Evolutionary conservation across 2,888 invertebrate genomes (phyloP), one percentile per base, ranked within the genome.

Genomic region (Tachina grossa): DNA sequence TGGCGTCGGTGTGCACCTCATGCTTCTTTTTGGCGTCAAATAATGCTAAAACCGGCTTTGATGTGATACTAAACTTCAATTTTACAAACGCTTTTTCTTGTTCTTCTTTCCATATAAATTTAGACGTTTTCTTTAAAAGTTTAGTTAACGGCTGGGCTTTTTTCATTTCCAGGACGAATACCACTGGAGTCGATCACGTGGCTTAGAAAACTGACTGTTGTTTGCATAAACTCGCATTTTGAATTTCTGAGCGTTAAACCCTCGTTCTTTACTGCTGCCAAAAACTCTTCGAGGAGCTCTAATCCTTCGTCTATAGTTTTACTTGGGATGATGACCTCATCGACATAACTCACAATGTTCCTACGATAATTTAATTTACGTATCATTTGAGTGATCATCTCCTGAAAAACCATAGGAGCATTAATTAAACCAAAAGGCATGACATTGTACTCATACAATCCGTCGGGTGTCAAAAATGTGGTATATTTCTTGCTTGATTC

Each of bases 351-450:
- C 9, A 84, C 72, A 4, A 83, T 39, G n/a, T 57, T 71, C 11
- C 63, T 68, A 8, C 71, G 66, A 43, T 81, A 4, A 13, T 72
- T 47, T 14, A 83, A 31, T 2, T 47, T 61, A n/a, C 68, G 55
- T 22, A 22, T 22, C 49, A 84, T 41, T 14, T 72, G 39, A 2
- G 68, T 66, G n/a, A 91, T 89, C 65, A 89, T 80, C 43, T 89
- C 83, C 76, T 91, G 90, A 85, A 91, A 92, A 22, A 88, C 88
- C 39, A 88, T 87, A 9, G 90, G 90, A 1, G 90, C 90, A 71
- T 91, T 91, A 2, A 88, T 66, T 8, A 91, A 83, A 1, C 91
- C 91, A 81, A 92, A 92, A n/a, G n/a, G n/a, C n/a, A 92, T 89
- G 0, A 88, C 71, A 4, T 86, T 68, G 69, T 88, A 90, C 86